These are phyloP conservation scores for Hipparchia sbordonii DNA, from an alignment of 2,888 invertebrate genomes.

Conservation along the genomic window DNA sequence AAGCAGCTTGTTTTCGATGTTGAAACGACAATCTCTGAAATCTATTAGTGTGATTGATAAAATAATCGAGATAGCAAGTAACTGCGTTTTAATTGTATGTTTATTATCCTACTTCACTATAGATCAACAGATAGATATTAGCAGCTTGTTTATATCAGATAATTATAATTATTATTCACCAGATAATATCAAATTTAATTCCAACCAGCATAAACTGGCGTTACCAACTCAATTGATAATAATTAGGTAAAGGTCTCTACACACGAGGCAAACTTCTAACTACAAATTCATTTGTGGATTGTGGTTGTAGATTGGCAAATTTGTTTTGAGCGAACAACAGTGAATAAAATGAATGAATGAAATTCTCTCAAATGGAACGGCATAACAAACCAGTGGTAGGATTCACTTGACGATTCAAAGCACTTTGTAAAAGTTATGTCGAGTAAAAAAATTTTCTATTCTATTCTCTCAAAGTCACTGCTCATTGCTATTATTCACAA, in stretches of 20 bases:
- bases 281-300: not conserved
- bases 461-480: no score
- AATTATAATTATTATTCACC: conserved; percentile 32
- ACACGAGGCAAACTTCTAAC: not conserved
- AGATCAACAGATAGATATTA: conserved; percentile 20
- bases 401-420: no score
- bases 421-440: no score
- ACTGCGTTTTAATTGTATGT: conserved; percentile 7
- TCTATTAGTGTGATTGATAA: not conserved
- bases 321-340: no score
- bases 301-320: no score
- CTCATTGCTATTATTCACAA: no score
- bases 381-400: no score
- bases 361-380: no score
- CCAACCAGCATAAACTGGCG: conserved; percentile 23
- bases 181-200: conserved; percentile 35
- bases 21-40: not conserved
- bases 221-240: conserved; percentile 26
- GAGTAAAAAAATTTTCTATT: no score
- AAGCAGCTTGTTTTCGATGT: not conserved
- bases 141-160: conserved; percentile 23
- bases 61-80: not conserved
- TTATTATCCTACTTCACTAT: conserved; percentile 4
- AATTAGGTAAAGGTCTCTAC: not conserved
- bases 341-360: no score